phyloP scores from a whole-genome alignment of 1,140 invertebrate species.

The Drusus annulatus region DNA sequence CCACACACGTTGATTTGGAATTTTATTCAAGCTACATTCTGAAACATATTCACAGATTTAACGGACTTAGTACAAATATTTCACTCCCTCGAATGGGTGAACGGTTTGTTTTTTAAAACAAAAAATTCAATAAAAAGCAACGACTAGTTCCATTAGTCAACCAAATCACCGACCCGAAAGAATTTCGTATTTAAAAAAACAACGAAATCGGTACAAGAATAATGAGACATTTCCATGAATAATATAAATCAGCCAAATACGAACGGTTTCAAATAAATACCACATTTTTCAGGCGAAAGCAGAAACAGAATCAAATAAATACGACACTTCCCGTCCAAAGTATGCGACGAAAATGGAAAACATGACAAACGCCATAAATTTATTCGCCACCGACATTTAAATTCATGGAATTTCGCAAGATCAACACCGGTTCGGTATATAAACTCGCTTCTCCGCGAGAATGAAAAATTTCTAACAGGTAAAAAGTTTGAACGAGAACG shows the following conservation, averaged over 20 bases:
- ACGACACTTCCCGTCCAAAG: constrained; percentile 4
- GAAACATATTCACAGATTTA: too few relatives aligned
- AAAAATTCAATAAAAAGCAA: too few relatives aligned
- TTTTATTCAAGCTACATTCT: too few relatives aligned
- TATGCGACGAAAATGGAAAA: constrained; percentile 38
- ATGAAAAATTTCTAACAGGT: not conserved
- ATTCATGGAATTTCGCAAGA: constrained; percentile 52
- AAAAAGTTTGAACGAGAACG: not conserved
- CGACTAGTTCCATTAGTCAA: not conserved
- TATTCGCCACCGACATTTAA: constrained; percentile 52
- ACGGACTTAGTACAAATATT: too few relatives aligned
- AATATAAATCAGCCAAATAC: constrained; percentile 24
- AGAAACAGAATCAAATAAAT: constrained; percentile 15
- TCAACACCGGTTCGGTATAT: constrained; percentile 40
- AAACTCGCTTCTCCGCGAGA: not conserved
- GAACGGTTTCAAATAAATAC: not conserved
- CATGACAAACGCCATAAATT: constrained; percentile 47
- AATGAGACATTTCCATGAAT: constrained; percentile 12
- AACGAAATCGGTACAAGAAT: not conserved
- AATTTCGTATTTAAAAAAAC: not conserved
- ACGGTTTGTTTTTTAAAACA: too few relatives aligned
- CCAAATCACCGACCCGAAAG: not conserved
- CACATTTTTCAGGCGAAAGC: too few relatives aligned
- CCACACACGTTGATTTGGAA: too few relatives aligned
- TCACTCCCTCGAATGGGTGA: too few relatives aligned